A percentile compares a stretch with the other conserved stretches of the same genome.
Conservation (phyloP, 2,797 vertebrate genomes). For the Spinus pinus region DNA sequence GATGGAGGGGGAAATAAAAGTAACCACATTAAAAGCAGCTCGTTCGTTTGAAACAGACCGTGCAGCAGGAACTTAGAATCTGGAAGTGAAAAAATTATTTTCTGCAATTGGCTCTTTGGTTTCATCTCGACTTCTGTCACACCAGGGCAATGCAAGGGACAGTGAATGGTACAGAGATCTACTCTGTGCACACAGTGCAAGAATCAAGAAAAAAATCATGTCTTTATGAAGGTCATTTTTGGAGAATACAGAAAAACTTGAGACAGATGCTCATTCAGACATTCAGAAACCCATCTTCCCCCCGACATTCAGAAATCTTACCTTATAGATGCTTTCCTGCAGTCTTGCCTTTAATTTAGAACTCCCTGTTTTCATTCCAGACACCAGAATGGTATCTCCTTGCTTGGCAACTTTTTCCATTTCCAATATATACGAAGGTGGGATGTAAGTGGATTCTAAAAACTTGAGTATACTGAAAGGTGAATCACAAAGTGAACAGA, state of each 20-base stretch:
- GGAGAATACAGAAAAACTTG: neutral
- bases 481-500: neutral
- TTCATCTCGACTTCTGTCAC: neutral
- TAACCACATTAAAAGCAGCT: neutral
- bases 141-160: neutral
- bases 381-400: conserved; percentile 81
- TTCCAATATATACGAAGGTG: conserved; percentile 89
- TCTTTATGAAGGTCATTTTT: neutral
- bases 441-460: conserved; percentile 92
- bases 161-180: neutral
- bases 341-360: conserved; percentile 91
- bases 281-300: neutral
- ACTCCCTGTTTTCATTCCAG: conserved; percentile 92
- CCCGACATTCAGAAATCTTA: conserved; percentile 28
- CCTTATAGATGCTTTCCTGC: conserved; percentile 90
- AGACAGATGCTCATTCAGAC: neutral
- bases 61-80: neutral
- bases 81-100: neutral
- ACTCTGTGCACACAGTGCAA: neutral
- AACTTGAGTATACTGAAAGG: conserved; percentile 89
- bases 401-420: conserved; percentile 93
- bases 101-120: neutral
- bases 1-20: neutral
- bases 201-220: neutral
- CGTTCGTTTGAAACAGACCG: neutral